Evolutionary conservation across 64 coral and sea anemone species (phyloP), one percentile per base, ranked within the genome.

Genomic region (Orbicella faveolata): DNA sequence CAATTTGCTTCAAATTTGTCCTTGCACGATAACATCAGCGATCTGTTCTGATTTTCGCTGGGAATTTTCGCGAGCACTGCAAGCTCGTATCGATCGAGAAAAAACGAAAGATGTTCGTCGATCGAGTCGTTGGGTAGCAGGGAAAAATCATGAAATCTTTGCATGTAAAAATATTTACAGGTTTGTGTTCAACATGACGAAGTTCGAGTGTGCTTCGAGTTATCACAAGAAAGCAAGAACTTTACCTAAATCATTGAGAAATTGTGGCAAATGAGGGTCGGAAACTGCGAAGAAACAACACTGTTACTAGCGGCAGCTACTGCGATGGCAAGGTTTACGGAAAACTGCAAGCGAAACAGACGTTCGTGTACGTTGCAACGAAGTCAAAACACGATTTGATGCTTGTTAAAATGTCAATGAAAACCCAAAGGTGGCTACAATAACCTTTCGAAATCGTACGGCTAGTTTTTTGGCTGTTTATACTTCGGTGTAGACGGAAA

Each of bases 401-500:
- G 67, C 67, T 65, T n/a, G 3, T 14, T 73, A 85, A 82, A 85
- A 73, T 21, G 21, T 21, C 37, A 7, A 85, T 52, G 23, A 18
- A 37, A 72, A 48, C 17, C 64, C 23, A 1, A 85, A 52, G 20
- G 20, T 73, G 61, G 5, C 18, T 41, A 70, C 17, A 23, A 72
- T 39, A 85, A 73, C 82, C 39, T 70, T 85, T 85, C 36, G 82
- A 36, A 85, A 85, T 73, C 82, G 35, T 44, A 73, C 16, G 75
- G 63, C 83, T 64, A 75, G 80, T 78, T 79, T 94, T 69, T 93
- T 78, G 48, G 88, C 92, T 98, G 93, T 98, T 98, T 98, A 98
- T 93, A 95, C 86, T 93, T 92, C 91, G 90, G 87, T 92, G 83
- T 92, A 63, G 96, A 98, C 96, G 96, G 96, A 98, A 98, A 98